Evolutionary conservation across 2,797 vertebrate genomes (phyloP), one percentile per base, ranked within the genome.

Genomic region (Periparus ater): DNA sequence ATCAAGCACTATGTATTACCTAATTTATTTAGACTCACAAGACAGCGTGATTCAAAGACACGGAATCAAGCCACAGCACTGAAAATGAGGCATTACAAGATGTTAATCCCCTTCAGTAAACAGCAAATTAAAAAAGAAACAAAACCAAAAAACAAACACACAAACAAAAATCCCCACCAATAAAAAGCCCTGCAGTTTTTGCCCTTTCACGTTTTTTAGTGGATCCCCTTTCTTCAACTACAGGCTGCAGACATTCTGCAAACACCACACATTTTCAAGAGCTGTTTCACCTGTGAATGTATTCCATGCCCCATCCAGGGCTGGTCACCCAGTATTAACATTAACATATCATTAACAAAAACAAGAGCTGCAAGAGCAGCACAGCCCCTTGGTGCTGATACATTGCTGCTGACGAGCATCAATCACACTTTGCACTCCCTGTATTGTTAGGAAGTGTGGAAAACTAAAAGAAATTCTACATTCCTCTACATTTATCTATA

Each of bases 111-210:
- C 45, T 58, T 76, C 58, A 86, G 18, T 29, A 65, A 88, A 72
- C 9, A 54, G 50, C 18, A 55, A 13, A 65, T 23, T 42, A 8
- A 54, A 55, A 60, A 23, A 7, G 7, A 75, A 58, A 26, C 44
- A 16, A 19, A 32, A 14, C 6, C 6, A 44, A 20, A n/a, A 38
- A 20, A 5, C 2, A 73, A 40, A 21, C 3, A n/a, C 4, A 44
- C 44, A 30, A 45, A 22, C 0, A 42, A 40, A 47, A 15, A 34
- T 0, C 1, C 4, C 30, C 36, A 36, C 6, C 17, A 60, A 27
- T 27, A 51, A 53, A 66, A 70, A 30, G 4, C 4, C 22, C 21
- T 13, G 5, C 15, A 32, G 12, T 36, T 81, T 81, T 40, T 30
- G 32, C 50, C n/a, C 32, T n/a, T 61, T 23, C 26, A 4, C 5